Evolutionary conservation across 2,888 invertebrate species (phyloP), one percentile per base, ranked within the genome.

Genomic region (Eupsilia transversa): DNA sequence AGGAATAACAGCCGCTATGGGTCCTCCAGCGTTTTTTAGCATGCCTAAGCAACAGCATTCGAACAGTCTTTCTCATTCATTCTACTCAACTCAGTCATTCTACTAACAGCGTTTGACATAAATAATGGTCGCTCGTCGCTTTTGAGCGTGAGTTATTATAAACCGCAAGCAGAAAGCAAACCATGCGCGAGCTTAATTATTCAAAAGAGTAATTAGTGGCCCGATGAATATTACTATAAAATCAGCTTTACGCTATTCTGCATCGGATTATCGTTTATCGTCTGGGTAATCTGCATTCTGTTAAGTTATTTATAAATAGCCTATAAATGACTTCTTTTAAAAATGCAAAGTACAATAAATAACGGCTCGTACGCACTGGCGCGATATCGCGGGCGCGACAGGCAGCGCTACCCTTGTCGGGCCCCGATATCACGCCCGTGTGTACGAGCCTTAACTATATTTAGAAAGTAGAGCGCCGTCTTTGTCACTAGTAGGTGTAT

Each of bases 181-280:
- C 61, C 41, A 46, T 57, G 76, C 35, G 35, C 59, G 20, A 60
- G 27, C 43, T 76, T 49, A 70, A 76, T 77, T 38, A 64, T 76
- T 59, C 54, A 60, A 60, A 81, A 76, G 60, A 61, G 49, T 71
- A 70, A 77, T 82, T 80, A 82, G 60, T 14, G 33, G 71, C 23
- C 27, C 66, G 33, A 66, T 72, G 56, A 71, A 71, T 77, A 66
- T 70, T 61, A n/a, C n/a, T n/a, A n/a, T n/a, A 52, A 77, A 60
- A 60, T n/a, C 27, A 23, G 30, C 41, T 76, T 56, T 46, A 46
- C 3, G 49, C 30, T 4, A 30, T 71, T 49, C 54, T 59, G 67
- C 23, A 59, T 46, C 9, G 27, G 54, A 43, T 27, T 52, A 68
- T 78, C 52, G 49, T 41, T 54, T 52, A 38, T 41, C 10, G 27